These are phyloP conservation scores for Bradypodion pumilum DNA, from an alignment of 2,797 vertebrate genomes.

Conservation along the genomic window DNA sequence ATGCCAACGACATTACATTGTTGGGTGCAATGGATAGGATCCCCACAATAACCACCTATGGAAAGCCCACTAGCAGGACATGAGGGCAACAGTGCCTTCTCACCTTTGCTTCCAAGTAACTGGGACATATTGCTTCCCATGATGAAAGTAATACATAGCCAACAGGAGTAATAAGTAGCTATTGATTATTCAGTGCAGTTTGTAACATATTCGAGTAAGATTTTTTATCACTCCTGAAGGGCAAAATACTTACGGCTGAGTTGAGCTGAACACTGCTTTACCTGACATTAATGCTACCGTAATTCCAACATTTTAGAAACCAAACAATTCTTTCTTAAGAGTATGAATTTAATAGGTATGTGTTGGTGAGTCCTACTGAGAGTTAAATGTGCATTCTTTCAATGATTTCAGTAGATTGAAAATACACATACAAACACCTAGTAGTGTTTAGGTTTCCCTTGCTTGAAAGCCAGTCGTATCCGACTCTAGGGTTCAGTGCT, in stretches of 20 bases:
- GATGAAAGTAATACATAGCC: not conserved
- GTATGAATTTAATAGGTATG: not conserved
- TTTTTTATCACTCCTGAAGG: not conserved
- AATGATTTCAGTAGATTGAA: not conserved
- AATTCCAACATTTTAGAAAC: not conserved
- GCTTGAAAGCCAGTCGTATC: too few species aligned
- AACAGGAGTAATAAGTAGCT: not conserved
- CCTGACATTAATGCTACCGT: not conserved
- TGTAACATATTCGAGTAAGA: not conserved
- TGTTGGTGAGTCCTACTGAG: not conserved
- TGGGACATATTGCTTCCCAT: not conserved
- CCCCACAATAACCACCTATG: not conserved
- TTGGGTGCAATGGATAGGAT: too few species aligned
- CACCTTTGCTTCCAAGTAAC: not conserved
- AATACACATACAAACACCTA: not conserved
- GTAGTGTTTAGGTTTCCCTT: not conserved
- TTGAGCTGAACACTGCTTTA: not conserved
- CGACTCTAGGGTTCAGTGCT: too few species aligned
- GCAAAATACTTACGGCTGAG: not conserved
- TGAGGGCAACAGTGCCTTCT: not conserved
- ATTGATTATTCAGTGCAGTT: not conserved
- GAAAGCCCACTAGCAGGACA: not conserved
- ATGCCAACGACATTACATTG: too few species aligned
- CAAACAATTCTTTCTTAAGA: not conserved
- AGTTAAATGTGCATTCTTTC: not conserved